Evolutionary conservation across 1,140 invertebrate species (phyloP).

Genomic region (Euglossa dilemma): DNA sequence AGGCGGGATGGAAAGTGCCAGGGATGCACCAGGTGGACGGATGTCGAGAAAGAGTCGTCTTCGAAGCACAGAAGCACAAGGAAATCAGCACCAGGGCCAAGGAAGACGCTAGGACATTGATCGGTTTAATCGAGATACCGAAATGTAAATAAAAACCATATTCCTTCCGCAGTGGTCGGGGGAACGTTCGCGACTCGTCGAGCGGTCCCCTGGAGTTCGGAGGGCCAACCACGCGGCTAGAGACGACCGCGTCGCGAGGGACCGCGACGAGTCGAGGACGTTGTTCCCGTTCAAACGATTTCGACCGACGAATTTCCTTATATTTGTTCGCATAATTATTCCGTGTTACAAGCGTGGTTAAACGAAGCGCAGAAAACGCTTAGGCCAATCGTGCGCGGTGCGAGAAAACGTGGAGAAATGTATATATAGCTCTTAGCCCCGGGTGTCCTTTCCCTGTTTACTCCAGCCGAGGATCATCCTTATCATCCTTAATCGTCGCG

Average conservation of each 20-base stretch:
- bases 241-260: too few species aligned
- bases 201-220: too few species aligned
- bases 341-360: conserved; percentile 57
- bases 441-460: conserved; percentile 27
- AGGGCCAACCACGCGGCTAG: too few species aligned
- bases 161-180: neutral
- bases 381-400: conserved; percentile 61
- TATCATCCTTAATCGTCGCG: neutral
- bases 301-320: conserved; percentile 17
- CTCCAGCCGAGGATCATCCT: conserved; percentile 53
- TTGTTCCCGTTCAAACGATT: neutral
- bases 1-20: conserved; percentile 21
- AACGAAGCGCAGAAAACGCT: conserved; percentile 60
- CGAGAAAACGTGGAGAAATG: conserved; percentile 51
- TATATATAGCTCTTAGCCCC: conserved; percentile 58
- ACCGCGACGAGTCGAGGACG: conserved; percentile 21
- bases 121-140: conserved; percentile 43
- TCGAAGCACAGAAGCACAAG: conserved; percentile 63
- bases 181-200: conserved; percentile 27
- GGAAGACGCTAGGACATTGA: conserved; percentile 48
- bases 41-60: conserved; percentile 46
- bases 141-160: conserved; percentile 36
- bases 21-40: conserved; percentile 3
- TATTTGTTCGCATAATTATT: conserved; percentile 43
- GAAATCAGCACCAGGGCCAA: conserved; percentile 52